Percentiles rank a stretch among this genome's conserved stretches.
Evolutionary conservation across 2,888 invertebrate genomes (phyloP).

Genomic region (Synanthedon andrenaeformis): DNA sequence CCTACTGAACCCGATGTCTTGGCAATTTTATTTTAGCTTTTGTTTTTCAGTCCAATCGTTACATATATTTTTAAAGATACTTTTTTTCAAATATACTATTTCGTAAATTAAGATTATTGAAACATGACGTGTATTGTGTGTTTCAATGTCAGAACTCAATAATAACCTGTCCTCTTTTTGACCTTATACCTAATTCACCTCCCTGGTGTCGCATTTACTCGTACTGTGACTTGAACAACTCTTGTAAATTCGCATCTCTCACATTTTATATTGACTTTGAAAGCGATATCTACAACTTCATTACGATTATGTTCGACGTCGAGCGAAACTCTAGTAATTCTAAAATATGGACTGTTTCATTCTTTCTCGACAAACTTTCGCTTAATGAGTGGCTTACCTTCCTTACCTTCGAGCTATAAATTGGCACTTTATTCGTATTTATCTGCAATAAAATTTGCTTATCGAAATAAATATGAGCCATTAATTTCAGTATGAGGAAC

Average conservation of each 20-base stretch:
- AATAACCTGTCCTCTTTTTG: no score
- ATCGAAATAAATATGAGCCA: conserved; percentile 9
- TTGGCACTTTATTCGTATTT: conserved; percentile 15
- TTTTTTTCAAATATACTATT: no score
- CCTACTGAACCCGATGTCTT: no score
- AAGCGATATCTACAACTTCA: conserved; percentile 35
- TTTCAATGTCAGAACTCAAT: no score
- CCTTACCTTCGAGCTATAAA: conserved; percentile 7
- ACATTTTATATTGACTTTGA: conserved; percentile 22
- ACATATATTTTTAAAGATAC: no score
- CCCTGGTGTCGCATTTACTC: no score
- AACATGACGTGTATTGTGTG: no score
- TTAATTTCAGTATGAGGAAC: background rate
- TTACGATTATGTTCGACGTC: conserved; percentile 27
- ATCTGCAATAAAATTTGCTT: conserved; percentile 11
- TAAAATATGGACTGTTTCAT: conserved; percentile 29
- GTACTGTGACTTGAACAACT: no score
- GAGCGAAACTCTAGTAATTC: conserved; percentile 32
- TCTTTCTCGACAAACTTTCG: conserved; percentile 23
- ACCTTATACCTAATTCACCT: no score
- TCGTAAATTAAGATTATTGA: no score
- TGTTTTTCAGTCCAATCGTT: no score
- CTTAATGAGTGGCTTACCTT: conserved; percentile 11
- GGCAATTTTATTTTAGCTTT: no score
- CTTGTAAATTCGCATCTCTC: conserved; percentile 16